Base-by-base conservation (phyloP, 1,140 invertebrate species). In the Cotesia glomerata region DNA sequence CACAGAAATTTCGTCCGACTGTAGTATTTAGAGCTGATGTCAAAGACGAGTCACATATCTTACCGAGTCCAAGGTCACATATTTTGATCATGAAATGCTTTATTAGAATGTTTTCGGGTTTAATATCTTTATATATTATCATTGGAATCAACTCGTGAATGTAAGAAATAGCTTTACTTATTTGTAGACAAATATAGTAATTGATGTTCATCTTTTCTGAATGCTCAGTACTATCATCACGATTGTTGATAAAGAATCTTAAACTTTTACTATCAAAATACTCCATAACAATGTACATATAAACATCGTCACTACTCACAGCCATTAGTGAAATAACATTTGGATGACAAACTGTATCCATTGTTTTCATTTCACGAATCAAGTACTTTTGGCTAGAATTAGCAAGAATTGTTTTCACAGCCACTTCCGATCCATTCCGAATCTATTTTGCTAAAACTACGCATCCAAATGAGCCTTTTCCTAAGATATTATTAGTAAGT, bases 121-220 rank as follows among this genome's bases (percentile, higher is more conserved):
- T 73, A 18, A 73, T 68, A 54, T 73, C 71, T 52, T 49, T 32
- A 54, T 73, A 65, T 5, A 73, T 54, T 35, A 73, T 63, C 5
- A 4, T 5, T 5, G 61, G 59, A 32, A 0, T 49, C 2, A 16
- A 39, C 14, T 52, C 61, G 36, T 71, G 70, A 5, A 71, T 11
- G 56, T 54, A 71, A 34, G 52, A n/a, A 13, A 65, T 58, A 9
- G 61, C 70, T 71, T 9, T 39, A 26, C 61, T 52, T 36, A 71
- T 45, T 65, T 71, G 70, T 16, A 18, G 18, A 32, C 32, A 34
- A 58, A 71, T 71, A 18, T 35, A 58, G 11, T 58, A 54, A 16
- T 65, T 65, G 7, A 26, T 34, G n/a, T 54, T 62, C 34, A n/a
- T 54, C 11, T 71, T 58, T 36, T 59, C 14, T 26, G 14, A 5